Conservation (phyloP, 2,888 invertebrate genomes). For the Agrochola macilenta region DNA sequence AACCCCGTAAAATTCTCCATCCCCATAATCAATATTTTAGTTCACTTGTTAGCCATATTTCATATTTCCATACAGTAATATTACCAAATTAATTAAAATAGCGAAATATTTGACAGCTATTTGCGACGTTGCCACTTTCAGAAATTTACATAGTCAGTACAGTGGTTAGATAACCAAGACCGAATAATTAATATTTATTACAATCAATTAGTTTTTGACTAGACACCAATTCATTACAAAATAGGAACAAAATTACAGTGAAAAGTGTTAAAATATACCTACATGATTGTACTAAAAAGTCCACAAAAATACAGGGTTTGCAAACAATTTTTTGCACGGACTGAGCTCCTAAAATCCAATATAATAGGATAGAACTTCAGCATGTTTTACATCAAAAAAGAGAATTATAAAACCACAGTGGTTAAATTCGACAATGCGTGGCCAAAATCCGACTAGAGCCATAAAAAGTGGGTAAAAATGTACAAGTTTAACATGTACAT, state of each 20-base stretch:
- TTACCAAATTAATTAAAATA: too few relatives aligned
- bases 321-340: neutral
- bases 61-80: too few relatives aligned
- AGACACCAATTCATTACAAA: neutral
- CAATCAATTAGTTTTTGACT: neutral
- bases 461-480: conserved; percentile 46
- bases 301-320: neutral
- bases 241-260: too few relatives aligned
- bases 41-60: too few relatives aligned
- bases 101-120: too few relatives aligned
- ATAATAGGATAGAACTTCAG: conserved; percentile 34
- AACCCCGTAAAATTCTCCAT: too few relatives aligned
- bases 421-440: conserved; percentile 40
- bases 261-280: neutral
- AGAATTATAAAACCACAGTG: conserved; percentile 44
- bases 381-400: conserved; percentile 44
- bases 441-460: conserved; percentile 27
- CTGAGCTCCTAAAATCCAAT: conserved; percentile 25
- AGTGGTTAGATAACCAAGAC: neutral
- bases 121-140: neutral
- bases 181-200: neutral
- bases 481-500: conserved; percentile 36
- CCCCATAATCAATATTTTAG: too few relatives aligned
- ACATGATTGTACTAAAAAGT: neutral
- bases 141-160: neutral